Evolutionary conservation across 1,140 invertebrate species (phyloP), one percentile per base, ranked within the genome.

Genomic region (Drosophila fuyamai): DNA sequence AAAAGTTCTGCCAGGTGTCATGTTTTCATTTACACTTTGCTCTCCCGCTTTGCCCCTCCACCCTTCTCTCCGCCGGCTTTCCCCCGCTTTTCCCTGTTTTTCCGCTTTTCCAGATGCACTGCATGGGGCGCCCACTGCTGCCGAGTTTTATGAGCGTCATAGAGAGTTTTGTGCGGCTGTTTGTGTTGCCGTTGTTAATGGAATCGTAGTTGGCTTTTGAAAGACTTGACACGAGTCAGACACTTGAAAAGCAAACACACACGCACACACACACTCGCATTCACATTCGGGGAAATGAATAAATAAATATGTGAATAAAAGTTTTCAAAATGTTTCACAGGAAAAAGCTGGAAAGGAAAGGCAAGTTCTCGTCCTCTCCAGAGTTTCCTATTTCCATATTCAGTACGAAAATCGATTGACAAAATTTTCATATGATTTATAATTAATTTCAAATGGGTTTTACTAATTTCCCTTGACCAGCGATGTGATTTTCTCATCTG

Each of bases 21-120:
- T 88, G 84, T 89, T 89, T 88, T 88, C 84, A 88, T 88, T 88
- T 89, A 88, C 84, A 88, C 80, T 83, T 76, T 79, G 59, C 77
- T 59, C 60, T 48, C 54, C 47, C 75, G n/a, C 35, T 72, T 56
- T 32, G 16, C 23, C 29, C 16, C 9, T n/a, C 40, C 14, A 32
- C 18, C 12, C 46, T 5, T 5, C 13, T 16, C 13, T 1, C 18
- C 16, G 6, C 7, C 12, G 23, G 6, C 13, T 57, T 63, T 23
- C 43, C 60, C 46, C 16, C 40, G 32, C 0, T 46, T 59, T 59
- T 50, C 54, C 18, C 29, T 38, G 13, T 35, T 38, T 56, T 18
- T 38, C 41, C 46, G 40, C 44, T 71, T 51, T 50, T 23, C 35
- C 62, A 51, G 60, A 51, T 72, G 56, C 56, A 46, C 40, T 71